Base-by-base conservation (phyloP, 2,113 vertebrate species). In the Sinocyclocheilus anophthalmus region DNA sequence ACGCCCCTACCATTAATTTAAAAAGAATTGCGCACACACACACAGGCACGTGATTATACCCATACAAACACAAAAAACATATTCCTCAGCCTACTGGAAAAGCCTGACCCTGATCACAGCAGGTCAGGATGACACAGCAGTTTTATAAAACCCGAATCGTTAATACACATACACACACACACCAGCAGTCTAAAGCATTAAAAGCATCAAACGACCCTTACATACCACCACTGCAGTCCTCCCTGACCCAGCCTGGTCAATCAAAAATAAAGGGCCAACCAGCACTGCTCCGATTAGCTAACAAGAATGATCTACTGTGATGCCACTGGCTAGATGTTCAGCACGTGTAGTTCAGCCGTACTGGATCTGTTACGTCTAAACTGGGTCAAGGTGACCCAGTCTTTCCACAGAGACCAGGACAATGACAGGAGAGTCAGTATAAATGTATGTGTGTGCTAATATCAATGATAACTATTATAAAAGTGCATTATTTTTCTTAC, bases 371-470 rank as follows among this genome's bases (percentile, higher is more conserved):
- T 33, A 72, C 55, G 9, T 85, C 70, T 73, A 89, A 94, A 92
- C 85, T 90, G 91, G 92, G 93, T 93, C 93, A 94, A 94, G 93
- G 92, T 93, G 88, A 94, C 85, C 55, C 42, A 65, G 82, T 59
- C 82, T 83, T 84, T 70, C 18, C 50, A 75, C 37, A 76, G 42
- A 84, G 59, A 87, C 48, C 39, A 53, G 84, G 16, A 69, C 80
- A 81, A 57, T 86, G 85, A 81, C 76, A 81, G 67, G 48, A 88
- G 82, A 86, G 39, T 61, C 39, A 57, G 70, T 86, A 42, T 81
- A 33, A 26, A 76, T 85, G 42, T 45, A 16, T 42, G n/a, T 84
- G 12, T 42, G 30, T 84, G 12, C 12, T 82, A 14, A 80, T 20
- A 26, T 4, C 1, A 16, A 57, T 30, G 1, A 26, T 9, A 24